Conservation (phyloP, 1,140 invertebrate species). For the Tetraneura akinire region DNA sequence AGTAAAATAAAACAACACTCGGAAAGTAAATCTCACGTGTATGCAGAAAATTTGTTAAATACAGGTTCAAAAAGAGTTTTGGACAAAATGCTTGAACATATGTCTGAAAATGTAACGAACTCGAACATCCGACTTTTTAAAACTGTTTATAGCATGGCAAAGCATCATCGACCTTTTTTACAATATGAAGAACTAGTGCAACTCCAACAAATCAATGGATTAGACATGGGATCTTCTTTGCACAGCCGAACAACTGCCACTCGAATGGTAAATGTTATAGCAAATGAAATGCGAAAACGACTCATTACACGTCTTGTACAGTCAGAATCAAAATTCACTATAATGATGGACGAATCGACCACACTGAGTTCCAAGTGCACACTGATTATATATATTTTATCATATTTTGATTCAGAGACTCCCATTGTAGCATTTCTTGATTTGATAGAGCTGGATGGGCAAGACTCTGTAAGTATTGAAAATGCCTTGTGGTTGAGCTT, state of each 20-base stretch:
- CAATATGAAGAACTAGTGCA: neutral
- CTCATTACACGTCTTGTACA: neutral
- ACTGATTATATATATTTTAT: neutral
- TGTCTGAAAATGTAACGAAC: neutral
- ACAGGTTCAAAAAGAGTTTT: neutral
- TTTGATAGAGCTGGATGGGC: neutral
- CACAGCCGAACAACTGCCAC: conserved; percentile 4
- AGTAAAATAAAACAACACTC: conserved; percentile 37
- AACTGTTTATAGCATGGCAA: conserved; percentile 1
- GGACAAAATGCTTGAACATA: neutral
- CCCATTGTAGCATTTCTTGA: neutral
- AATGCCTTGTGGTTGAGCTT: neutral
- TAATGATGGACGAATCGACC: neutral
- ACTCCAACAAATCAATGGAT: conserved; percentile 10
- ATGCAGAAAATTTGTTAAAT: neutral
- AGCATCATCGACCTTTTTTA: conserved; percentile 1
- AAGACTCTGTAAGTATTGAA: neutral
- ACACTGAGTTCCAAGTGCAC: neutral
- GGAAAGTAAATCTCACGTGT: conserved; percentile 1
- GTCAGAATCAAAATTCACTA: neutral
- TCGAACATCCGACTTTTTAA: neutral
- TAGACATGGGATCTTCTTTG: neutral
- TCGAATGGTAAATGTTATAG: neutral
- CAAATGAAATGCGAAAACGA: neutral
- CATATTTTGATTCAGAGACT: neutral